Percentiles rank a stretch among this genome's conserved stretches.
These are phyloP conservation scores for Popillia japonica DNA, from an alignment of 1,140 invertebrate species.

Conservation along the genomic window DNA sequence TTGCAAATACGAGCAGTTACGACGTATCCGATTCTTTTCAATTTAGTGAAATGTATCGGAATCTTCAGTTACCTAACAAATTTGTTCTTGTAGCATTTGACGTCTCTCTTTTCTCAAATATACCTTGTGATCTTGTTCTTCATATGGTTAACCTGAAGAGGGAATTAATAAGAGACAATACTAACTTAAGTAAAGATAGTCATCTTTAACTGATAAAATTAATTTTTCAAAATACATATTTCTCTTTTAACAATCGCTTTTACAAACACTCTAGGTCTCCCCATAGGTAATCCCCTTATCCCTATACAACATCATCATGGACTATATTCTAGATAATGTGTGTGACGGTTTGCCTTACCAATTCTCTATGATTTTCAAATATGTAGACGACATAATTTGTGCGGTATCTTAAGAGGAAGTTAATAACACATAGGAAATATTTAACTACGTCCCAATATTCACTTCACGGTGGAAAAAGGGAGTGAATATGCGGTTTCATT, in stretches of 20 bases:
- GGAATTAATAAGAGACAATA: neutral
- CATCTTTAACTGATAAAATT: too few species aligned
- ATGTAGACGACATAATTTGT: too few species aligned
- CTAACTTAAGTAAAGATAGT: too few species aligned
- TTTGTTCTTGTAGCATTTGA: slow-evolving; percentile 1
- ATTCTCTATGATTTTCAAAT: too few species aligned
- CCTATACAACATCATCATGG: slow-evolving; percentile 4
- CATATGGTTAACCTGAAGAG: neutral
- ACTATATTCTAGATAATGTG: neutral
- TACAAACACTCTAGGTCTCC: neutral
- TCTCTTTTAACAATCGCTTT: neutral
- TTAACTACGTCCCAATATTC: neutral
- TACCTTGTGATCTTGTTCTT: slow-evolving; percentile 3
- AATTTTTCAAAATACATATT: too few species aligned
- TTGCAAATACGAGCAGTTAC: neutral
- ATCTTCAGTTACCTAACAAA: neutral
- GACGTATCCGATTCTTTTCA: too few species aligned
- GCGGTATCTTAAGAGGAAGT: too few species aligned
- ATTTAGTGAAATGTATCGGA: neutral
- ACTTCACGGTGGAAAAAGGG: slow-evolving; percentile 14
- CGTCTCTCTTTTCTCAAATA: neutral
- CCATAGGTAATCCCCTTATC: neutral
- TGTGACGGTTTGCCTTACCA: too few species aligned
- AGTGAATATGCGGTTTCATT: neutral
- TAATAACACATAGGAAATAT: neutral